These are phyloP conservation scores for Ramphastos sulfuratus DNA, from an alignment of 2,113 vertebrate genomes.

Conservation along the genomic window DNA sequence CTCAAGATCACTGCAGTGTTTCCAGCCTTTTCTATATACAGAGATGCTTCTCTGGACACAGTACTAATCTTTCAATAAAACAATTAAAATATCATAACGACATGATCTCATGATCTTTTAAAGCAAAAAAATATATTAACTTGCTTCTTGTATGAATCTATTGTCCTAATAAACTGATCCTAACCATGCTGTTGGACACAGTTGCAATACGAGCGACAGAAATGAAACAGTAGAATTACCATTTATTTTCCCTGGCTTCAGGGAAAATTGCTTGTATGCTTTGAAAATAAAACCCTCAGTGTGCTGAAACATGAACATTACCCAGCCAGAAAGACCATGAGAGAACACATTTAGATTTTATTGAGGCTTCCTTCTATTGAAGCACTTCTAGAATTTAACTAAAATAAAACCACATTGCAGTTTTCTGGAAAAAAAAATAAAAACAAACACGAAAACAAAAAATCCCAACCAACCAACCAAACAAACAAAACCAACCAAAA, in stretches of 20 bases:
- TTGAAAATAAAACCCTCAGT: constrained; percentile 28
- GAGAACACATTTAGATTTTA: not conserved
- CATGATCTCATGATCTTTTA: not conserved
- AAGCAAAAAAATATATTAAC: not conserved
- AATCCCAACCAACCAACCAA: too few species aligned
- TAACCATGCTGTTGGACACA: not conserved
- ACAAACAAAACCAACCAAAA: not conserved
- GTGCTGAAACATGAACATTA: constrained; percentile 15
- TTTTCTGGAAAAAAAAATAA: not conserved
- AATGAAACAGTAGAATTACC: not conserved
- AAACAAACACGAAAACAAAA: too few species aligned
- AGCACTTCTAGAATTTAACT: not conserved
- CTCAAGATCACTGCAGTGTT: not conserved
- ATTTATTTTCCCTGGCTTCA: constrained; percentile 25
- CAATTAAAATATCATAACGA: not conserved
- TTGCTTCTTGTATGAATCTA: not conserved
- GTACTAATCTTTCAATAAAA: not conserved
- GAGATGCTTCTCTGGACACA: not conserved
- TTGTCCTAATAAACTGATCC: constrained; percentile 1
- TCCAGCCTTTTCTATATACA: not conserved
- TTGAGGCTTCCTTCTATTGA: not conserved
- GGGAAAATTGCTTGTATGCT: constrained; percentile 12
- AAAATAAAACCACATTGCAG: not conserved
- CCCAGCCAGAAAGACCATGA: not conserved
- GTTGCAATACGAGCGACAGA: constrained; percentile 5